Base-by-base conservation (phyloP, 1,140 invertebrate species). In the Trichomalopsis sarcophagae region DNA sequence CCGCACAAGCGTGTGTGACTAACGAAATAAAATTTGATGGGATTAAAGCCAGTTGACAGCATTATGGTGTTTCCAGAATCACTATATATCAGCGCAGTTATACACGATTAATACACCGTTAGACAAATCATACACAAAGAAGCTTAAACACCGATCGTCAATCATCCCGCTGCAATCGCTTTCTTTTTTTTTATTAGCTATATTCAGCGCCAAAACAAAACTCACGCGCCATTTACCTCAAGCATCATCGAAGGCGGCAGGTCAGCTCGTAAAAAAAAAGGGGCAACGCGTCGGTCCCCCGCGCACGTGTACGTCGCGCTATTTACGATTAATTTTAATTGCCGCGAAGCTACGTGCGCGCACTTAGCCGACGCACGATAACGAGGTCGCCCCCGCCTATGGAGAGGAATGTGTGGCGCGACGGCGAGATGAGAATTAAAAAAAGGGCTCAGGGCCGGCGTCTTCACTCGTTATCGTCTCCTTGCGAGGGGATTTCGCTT, bases 241-340 rank as follows among this genome's bases (percentile, higher is more conserved):
- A 36, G 33, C 33, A 36, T 36, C 33, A 27, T 27, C 27, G 27
- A 27, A 27, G 13, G 9, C 68, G 62, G 62, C 11, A 11, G 14
- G 62, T 66, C 14, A 0, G 11, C 68, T 27, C 68, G 21, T 62
- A n/a, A 62, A 71, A 69, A 71, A 69, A 71, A 71, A 71, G 9
- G 68, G 9, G 17, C 23, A 7, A 62, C 10, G 68, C 23, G 27
- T n/a, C 36, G 33, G 55, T n/a, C n/a, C 7, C 6, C 62, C 11
- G 27, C 27, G 17, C n/a, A 30, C 2, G 36, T n/a, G 14, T 3
- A 33, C 74, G 68, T 13, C 17, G 62, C 11, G 78, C 21, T 68
- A 47, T 80, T 80, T 66, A 68, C 69, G 75, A 80, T 84, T 80
- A 84, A 84, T 84, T 79, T 84, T 84, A 84, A 84, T 84, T 80